Conservation (phyloP, 2,797 vertebrate genomes). For the Chiroxiphia lanceolata region DNA sequence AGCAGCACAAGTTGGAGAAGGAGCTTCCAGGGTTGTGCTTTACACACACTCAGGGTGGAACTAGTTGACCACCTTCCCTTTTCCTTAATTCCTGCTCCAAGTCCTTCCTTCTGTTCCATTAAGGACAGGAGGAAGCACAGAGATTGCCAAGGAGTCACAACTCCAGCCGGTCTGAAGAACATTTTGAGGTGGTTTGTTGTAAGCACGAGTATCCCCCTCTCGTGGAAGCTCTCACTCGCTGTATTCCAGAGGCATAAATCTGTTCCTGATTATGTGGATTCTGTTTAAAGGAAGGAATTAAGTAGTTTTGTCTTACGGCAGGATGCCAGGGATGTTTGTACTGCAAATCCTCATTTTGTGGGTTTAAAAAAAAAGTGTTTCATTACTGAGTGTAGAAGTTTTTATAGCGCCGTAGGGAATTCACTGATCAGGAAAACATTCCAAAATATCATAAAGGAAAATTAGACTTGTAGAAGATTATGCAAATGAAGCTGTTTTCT, state of each 20-base stretch:
- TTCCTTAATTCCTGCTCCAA: background rate
- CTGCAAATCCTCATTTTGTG: background rate
- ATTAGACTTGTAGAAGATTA: constrained; percentile 1
- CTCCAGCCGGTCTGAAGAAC: background rate
- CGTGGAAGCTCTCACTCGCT: background rate
- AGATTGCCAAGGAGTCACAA: background rate
- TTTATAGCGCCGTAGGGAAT: background rate
- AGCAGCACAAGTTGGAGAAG: background rate
- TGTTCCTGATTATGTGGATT: background rate
- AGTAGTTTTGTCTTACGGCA: background rate
- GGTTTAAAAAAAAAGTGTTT: background rate
- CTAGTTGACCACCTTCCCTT: background rate
- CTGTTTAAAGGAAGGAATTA: constrained; percentile 19
- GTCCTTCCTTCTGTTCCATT: background rate
- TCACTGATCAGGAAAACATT: constrained; percentile 30
- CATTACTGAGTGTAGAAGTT: background rate
- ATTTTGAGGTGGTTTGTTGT: background rate
- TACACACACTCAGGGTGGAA: background rate
- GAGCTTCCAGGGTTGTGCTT: background rate
- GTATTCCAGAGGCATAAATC: constrained; percentile 25
- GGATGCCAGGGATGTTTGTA: background rate
- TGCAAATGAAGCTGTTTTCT: constrained; percentile 9
- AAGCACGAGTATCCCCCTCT: background rate
- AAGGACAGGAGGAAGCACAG: background rate
- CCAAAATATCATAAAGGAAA: constrained; percentile 17